Base-by-base conservation (phyloP, 2,113 vertebrate species). In the Dunckerocampus dactyliophorus region DNA sequence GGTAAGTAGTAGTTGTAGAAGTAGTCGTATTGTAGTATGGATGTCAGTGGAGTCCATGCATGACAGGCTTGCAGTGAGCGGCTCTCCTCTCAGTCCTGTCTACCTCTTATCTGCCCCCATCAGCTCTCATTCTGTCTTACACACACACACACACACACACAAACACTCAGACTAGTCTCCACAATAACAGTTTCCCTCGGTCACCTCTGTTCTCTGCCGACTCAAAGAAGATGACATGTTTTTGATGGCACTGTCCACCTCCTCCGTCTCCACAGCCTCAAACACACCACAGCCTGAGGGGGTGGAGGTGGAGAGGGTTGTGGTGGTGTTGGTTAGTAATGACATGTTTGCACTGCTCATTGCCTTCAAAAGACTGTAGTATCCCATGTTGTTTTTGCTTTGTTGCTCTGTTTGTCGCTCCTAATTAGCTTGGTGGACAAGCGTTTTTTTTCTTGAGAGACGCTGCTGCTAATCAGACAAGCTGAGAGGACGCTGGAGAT, bases 31-130 rank as follows among this genome's bases (percentile, higher is more conserved):
- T 84, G 82, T 84, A 69, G 64, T 82, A 72, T 42, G 73, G 67
- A 83, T 90, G 88, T 87, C 82, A 83, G 72, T 52, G 60, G 74
- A 83, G 69, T 84, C 80, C 75, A 67, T 75, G 79, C 80, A 84
- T 88, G 87, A 87, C 85, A 83, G 84, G 71, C 70, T 74, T 56
- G 59, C 74, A 74, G 76, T 81, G 76, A 87, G 83, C 62, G 56
- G 83, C 80, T 81, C 65, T 85, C 76, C 71, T 70, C 67, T 76
- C 68, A 67, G 63, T 81, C 75, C 76, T 65, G 59, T 79, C 81
- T 79, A 47, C 59, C 62, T 69, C 68, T 86, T 82, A 89, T 84
- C 79, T 75, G 54, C 54, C 68, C 63, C 72, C 58, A 75, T 75
- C 79, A 79, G 80, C n/a, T 20, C n/a, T 74, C 59, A n/a, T n/a